These are phyloP conservation scores for Coendou prehensilis DNA, from an alignment of 2,797 vertebrate genomes.

Conservation along the genomic window DNA sequence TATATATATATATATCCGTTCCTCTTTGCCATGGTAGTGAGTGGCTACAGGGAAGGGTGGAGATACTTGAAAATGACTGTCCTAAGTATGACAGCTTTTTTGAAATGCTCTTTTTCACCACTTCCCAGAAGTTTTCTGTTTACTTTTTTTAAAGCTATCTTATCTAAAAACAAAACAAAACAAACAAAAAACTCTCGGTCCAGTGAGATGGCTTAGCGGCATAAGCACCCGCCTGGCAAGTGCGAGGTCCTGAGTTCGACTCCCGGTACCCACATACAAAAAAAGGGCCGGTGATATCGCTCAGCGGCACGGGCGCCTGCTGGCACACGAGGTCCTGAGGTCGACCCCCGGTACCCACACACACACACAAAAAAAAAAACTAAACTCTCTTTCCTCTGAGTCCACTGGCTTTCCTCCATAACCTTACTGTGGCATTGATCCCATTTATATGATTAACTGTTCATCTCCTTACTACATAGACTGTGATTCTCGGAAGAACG, in stretches of 20 bases:
- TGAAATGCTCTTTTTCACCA: background rate
- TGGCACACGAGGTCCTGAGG: no score
- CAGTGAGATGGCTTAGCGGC: no score
- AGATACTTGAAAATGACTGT: conserved; percentile 16
- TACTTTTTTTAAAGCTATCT: background rate
- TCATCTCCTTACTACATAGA: conserved; percentile 36
- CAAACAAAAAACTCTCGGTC: background rate
- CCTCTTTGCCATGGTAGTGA: background rate
- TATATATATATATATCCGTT: background rate
- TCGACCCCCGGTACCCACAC: no score
- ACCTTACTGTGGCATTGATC: conserved; percentile 17
- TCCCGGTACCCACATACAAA: no score
- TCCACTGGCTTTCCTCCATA: conserved; percentile 9
- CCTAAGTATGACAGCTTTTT: conserved; percentile 18
- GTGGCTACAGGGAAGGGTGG: background rate
- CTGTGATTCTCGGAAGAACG: conserved; percentile 34
- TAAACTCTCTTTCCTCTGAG: background rate
- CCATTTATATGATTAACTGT: background rate
- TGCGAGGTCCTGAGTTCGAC: no score
- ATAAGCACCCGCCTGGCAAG: no score
- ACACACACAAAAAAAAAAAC: no score
- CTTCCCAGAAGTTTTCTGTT: conserved; percentile 43
- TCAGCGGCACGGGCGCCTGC: no score
- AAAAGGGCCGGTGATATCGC: no score
- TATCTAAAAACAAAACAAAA: conserved; percentile 6